A percentile compares a stretch with the other conserved stretches of the same genome.
Evolutionary conservation across 2,113 vertebrate genomes (phyloP).

Genomic region (Acinonyx jubatus): DNA sequence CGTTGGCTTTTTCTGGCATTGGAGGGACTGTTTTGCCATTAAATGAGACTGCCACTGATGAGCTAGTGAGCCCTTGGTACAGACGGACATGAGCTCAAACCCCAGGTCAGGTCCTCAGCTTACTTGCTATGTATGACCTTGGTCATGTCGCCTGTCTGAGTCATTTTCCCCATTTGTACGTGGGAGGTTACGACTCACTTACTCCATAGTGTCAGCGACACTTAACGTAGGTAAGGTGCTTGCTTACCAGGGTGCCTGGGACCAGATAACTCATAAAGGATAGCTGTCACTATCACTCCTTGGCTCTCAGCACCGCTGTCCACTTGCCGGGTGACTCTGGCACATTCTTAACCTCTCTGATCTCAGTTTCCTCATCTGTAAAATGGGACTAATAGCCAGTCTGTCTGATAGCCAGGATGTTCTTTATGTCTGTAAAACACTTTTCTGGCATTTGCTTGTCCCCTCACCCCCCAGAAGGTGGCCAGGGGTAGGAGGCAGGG

Average conservation of each 20-base stretch:
- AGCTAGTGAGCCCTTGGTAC: background rate
- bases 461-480: background rate
- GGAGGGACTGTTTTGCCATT: background rate
- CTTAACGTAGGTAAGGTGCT: background rate
- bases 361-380: background rate
- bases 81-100: background rate
- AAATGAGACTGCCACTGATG: background rate
- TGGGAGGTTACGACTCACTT: background rate
- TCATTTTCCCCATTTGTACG: background rate
- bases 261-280: background rate
- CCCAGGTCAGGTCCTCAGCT: background rate
- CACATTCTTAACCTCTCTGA: constrained; percentile 3
- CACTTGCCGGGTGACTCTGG: background rate
- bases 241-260: background rate
- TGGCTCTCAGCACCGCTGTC: background rate
- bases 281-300: background rate
- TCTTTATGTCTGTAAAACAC: background rate
- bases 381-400: background rate
- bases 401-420: background rate
- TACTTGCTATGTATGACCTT: background rate
- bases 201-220: background rate
- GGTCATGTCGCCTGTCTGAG: background rate
- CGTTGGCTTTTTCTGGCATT: background rate
- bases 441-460: background rate
- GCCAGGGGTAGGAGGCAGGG: background rate